Conservation (phyloP, 2,113 vertebrate species). For the Chaenocephalus aceratus region DNA sequence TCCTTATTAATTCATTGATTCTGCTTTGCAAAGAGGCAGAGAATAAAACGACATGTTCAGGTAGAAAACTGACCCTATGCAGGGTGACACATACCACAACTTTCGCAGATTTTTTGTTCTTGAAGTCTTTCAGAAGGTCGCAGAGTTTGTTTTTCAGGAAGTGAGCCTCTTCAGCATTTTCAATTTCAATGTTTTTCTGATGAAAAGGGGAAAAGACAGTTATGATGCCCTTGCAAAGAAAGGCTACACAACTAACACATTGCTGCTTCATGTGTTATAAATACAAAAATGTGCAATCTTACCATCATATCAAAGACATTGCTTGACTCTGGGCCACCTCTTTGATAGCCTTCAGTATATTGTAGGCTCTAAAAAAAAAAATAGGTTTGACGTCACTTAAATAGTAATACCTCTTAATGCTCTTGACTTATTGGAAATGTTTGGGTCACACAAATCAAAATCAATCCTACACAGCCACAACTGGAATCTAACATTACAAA, state of each 20-base stretch:
- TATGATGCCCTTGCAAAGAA: background rate
- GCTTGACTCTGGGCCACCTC: conserved; percentile 31
- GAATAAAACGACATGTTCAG: background rate
- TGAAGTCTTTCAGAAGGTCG: conserved; percentile 80
- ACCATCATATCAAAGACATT: conserved; percentile 80
- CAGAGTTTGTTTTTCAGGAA: conserved; percentile 82
- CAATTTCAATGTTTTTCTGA: conserved; percentile 82
- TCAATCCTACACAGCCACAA: too few relatives aligned
- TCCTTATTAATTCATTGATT: background rate
- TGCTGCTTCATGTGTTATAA: background rate
- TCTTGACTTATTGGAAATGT: too few relatives aligned
- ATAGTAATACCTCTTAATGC: background rate
- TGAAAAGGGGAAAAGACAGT: background rate
- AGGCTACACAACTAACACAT: background rate
- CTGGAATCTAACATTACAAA: too few relatives aligned
- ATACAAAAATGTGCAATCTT: conserved; percentile 24
- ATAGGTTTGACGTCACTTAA: background rate
- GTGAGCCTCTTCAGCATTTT: conserved; percentile 80
- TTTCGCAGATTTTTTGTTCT: conserved; percentile 70
- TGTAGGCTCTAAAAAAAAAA: conserved; percentile 44
- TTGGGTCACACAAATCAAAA: too few relatives aligned
- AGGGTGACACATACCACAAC: conserved; percentile 55
- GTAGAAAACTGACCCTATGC: background rate
- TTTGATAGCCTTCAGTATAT: conserved; percentile 31
- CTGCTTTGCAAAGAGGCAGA: background rate